phyloP scores from a whole-genome alignment of 2,888 invertebrate genomes.

The Leptinotarsa rubiginosa region DNA sequence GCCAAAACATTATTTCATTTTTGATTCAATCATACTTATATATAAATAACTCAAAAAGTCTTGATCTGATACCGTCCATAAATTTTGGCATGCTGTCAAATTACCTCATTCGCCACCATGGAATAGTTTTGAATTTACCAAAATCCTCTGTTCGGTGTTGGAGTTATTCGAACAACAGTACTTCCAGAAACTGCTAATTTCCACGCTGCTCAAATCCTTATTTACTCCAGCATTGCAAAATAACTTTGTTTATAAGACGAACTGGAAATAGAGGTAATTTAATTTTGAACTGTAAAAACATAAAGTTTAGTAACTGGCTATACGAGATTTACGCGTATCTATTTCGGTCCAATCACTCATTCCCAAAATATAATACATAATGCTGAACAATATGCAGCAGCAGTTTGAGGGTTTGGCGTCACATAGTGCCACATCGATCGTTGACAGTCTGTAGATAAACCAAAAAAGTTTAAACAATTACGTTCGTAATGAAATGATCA shows the following conservation, averaged over 20 bases:
- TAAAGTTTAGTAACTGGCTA: slow-evolving; percentile 45
- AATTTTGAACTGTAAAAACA: slow-evolving; percentile 39
- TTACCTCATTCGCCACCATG: neutral
- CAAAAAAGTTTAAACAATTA: neutral
- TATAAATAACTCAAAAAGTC: neutral
- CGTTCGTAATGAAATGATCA: neutral
- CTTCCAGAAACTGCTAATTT: neutral
- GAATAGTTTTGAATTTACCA: neutral
- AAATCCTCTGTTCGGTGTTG: neutral
- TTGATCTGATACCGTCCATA: neutral
- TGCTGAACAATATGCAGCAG: slow-evolving; percentile 20
- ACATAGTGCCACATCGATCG: neutral
- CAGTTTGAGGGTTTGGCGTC: neutral
- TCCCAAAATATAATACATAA: slow-evolving; percentile 34
- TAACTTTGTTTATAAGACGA: slow-evolving; percentile 39
- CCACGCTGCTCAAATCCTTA: slow-evolving; percentile 13
- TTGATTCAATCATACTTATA: neutral
- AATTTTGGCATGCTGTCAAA: slow-evolving; percentile 5
- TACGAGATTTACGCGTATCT: slow-evolving; percentile 48
- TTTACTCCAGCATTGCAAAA: slow-evolving; percentile 35
- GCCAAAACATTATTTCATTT: neutral
- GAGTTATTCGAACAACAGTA: neutral
- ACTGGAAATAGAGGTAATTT: slow-evolving; percentile 40
- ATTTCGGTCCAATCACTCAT: slow-evolving; percentile 51
- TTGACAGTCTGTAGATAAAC: neutral